Evolutionary conservation across 37 sponge, comb jelly and placozoan genomes (phyloP).

Genomic region (Halisarca cf. caerulea): DNA sequence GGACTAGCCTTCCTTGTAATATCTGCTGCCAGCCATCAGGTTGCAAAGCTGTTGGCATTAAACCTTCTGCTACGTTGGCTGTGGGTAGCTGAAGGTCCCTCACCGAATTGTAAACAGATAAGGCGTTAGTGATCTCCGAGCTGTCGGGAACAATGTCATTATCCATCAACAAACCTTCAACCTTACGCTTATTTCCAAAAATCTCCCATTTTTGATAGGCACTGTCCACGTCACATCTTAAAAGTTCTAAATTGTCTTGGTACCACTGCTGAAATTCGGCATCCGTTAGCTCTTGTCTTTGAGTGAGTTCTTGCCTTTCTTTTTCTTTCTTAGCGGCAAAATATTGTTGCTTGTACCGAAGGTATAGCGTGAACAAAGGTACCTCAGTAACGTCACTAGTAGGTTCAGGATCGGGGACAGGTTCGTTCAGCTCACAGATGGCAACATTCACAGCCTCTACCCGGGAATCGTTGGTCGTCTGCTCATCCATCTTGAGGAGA

Average conservation of each 20-base stretch:
- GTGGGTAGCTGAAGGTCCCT: background rate
- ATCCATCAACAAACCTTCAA: constrained; percentile 21
- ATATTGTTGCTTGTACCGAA: constrained; percentile 41
- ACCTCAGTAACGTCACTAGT: background rate
- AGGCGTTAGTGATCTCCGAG: background rate
- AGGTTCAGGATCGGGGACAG: constrained; percentile 9
- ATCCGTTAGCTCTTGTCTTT: background rate
- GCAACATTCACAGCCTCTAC: background rate
- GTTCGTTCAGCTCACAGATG: constrained; percentile 1
- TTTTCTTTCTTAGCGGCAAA: constrained; percentile 2
- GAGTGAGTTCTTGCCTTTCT: background rate
- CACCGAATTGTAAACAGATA: background rate
- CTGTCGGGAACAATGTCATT: background rate
- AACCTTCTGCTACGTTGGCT: background rate
- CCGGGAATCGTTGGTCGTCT: background rate
- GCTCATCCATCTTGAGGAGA: background rate
- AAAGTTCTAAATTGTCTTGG: background rate
- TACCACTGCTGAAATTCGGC: constrained; percentile 33
- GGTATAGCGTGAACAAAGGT: constrained; percentile 34
- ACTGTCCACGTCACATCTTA: constrained; percentile 3
- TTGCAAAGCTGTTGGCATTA: background rate
- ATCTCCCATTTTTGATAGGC: constrained; percentile 49
- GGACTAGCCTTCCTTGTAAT: background rate
- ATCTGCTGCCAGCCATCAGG: background rate
- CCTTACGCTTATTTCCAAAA: constrained; percentile 33